These are phyloP conservation scores for Drosophila subsilvestris DNA, from an alignment of 2,888 invertebrate genomes.

Conservation along the genomic window DNA sequence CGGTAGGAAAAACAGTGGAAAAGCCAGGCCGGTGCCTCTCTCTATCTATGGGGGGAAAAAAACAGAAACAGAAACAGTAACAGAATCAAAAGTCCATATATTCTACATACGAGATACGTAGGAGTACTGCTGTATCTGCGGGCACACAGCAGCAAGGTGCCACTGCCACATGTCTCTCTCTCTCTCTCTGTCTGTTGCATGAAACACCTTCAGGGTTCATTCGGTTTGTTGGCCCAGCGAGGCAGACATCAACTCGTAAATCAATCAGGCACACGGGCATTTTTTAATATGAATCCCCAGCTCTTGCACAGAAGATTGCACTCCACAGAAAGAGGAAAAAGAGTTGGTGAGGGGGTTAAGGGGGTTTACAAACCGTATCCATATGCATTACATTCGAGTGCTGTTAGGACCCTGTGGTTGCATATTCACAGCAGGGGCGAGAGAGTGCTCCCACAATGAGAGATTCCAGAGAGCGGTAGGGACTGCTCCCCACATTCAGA, in stretches of 20 bases:
- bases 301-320: constrained; percentile 24
- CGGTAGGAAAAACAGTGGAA: background rate
- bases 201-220: constrained; percentile 39
- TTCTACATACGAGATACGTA: background rate
- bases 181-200: constrained; percentile 7
- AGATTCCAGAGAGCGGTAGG: no score
- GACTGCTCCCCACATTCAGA: background rate
- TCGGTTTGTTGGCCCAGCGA: constrained; percentile 40
- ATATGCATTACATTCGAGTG: constrained; percentile 20
- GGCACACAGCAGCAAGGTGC: background rate
- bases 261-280: constrained; percentile 70
- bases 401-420: background rate
- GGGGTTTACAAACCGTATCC: constrained; percentile 4
- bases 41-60: background rate
- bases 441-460: background rate
- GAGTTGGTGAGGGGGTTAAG: background rate
- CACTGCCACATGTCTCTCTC: background rate
- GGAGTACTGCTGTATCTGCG: background rate
- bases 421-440: constrained; percentile 5
- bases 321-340: constrained; percentile 5
- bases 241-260: constrained; percentile 62
- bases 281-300: constrained; percentile 64
- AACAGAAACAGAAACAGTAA: background rate
- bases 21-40: background rate
- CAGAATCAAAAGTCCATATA: constrained; percentile 18